Base-by-base conservation (phyloP, 2,888 invertebrate genomes). In the Ptycholaimellus sp. region DNA sequence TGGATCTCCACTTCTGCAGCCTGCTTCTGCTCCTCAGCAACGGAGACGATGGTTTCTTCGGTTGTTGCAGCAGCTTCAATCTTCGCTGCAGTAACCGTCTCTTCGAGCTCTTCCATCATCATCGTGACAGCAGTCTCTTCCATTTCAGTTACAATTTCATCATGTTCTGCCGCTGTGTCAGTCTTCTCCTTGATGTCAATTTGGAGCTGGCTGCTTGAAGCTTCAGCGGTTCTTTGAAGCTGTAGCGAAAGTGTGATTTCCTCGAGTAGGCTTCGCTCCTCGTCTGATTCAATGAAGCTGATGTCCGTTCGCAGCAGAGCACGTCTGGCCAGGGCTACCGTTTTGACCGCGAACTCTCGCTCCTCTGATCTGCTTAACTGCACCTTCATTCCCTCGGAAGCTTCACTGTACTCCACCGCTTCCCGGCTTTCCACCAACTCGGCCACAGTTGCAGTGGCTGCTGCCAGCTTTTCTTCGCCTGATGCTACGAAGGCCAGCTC, bases 11-110 rank as follows among this genome's bases (percentile, higher is more conserved):
- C 37, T 9, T 40, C 35, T n/a, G 21, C 27, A 11, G 13, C 14
- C 22, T 35, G 23, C 36, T 41, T 42, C 5, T 20, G 19, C 14
- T 40, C 35, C 14, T 40, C 38, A n/a, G 38, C 40, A 25, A 29
- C 6, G n/a, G n/a, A n/a, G n/a, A n/a, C n/a, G n/a, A n/a, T n/a
- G n/a, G n/a, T 30, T 40, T 40, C 39, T 39, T 39, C 13, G 35
- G 38, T 39, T 40, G 30, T 21, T 3, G 11, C 41, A 3, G 29
- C 41, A 35, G 31, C 34, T 25, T 41, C 30, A n/a, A n/a, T n/a
- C n/a, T n/a, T n/a, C 2, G 7, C 40, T 23, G 35, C 42, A 39
- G 38, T 37, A 2, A 1, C 14, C 22, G 21, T 27, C 36, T 40
- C 3, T 14, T 17, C 29, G 27, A 37, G 9, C 3, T 36, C 31